Base-by-base conservation (phyloP, 2,888 invertebrate genomes). In the Temnothorax ravouxi region DNA sequence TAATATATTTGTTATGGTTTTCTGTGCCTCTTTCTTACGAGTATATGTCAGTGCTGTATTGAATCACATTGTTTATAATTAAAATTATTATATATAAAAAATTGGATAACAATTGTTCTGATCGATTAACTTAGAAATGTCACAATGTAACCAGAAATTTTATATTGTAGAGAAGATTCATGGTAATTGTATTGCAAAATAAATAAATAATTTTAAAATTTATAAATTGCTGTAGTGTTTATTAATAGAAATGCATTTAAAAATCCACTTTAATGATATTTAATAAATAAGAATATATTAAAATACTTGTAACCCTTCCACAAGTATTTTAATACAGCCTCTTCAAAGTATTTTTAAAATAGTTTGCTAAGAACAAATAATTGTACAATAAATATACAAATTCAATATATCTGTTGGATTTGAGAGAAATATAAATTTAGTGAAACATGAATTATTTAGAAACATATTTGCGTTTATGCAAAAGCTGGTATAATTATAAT, bases 381-480 rank as follows among this genome's bases (percentile, higher is more conserved):
- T 75, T 47, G 15, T 75, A 8, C 11, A 13, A 6, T 15, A 47
- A 50, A 50, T 38, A 47, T 34, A 6, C 5, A 62, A 44, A 9
- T 61, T 74, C 15, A 13, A 21, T 50, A 15, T 56, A 6, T 75
- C 8, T 38, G 5, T 50, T 21, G 1, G 1, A 67, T 29, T 5
- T 41, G 25, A 71, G 11, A n/a, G 9, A 34, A 75, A 75, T 18
- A 47, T 34, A 0, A 67, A 75, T 61, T 74, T n/a, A 62, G 41
- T 41, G 5, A 15, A 38, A 25, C 5, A 38, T 18, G 0, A 61
- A 29, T 41, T 41, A 44, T 74, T 41, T 29, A 44, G 9, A 8
- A 75, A 62, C 18, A 41, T 41, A 41, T 44, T 75, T 29, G 18
- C 18, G 50, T 50, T 47, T 66, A 75, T 67, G n/a, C 8, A 74